Percentiles rank a stretch among this genome's conserved stretches.
Conservation (phyloP, 2,113 vertebrate species). For the Stomatorhinus ivindoensis region DNA sequence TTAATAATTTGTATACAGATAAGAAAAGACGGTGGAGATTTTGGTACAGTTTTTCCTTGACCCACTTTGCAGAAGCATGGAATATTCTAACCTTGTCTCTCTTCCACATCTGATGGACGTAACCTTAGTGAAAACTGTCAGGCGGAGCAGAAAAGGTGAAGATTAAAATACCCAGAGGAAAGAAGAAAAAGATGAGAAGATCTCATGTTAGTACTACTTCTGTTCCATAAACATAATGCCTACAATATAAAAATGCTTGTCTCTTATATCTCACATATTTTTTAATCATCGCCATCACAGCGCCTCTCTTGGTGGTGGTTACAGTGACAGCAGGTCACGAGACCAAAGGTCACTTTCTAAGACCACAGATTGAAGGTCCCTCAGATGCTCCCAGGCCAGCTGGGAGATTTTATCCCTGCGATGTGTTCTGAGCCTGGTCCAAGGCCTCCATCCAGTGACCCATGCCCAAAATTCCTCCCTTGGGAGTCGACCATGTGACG, state of each 20-base stretch:
- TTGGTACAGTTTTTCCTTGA: not conserved
- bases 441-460: not conserved
- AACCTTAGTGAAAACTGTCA: constrained; percentile 8
- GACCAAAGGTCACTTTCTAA: no score
- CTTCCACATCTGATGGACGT: not conserved
- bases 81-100: constrained; percentile 1
- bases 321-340: not conserved
- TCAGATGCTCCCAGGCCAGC: not conserved
- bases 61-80: not conserved
- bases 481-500: not conserved
- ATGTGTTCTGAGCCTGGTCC: not conserved
- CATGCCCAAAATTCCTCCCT: not conserved
- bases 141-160: not conserved
- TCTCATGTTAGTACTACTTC: not conserved
- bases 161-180: constrained; percentile 13
- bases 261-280: not conserved
- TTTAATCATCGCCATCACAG: not conserved
- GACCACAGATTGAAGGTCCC: not conserved
- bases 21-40: not conserved
- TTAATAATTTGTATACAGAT: not conserved
- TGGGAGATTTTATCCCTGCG: not conserved
- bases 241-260: not conserved
- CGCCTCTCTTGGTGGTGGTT: not conserved
- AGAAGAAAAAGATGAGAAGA: not conserved
- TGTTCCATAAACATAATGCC: not conserved